These are phyloP conservation scores for Thaumetopoea pityocampa DNA, from an alignment of 1,140 invertebrate species.

Conservation along the genomic window DNA sequence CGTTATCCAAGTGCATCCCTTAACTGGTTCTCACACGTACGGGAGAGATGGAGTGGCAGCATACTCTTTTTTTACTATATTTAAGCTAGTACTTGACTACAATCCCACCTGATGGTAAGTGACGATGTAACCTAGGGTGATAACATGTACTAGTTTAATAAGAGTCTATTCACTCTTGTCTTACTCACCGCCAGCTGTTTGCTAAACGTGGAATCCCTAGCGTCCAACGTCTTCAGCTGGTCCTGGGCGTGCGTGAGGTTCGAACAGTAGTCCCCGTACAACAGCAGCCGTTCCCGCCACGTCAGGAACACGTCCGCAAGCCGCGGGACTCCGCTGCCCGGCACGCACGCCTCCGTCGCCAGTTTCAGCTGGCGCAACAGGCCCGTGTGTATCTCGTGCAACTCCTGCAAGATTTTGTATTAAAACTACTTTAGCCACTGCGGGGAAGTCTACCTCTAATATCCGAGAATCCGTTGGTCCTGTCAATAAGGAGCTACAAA, in stretches of 20 bases:
- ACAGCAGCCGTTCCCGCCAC: slow-evolving; percentile 92
- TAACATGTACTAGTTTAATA: no score
- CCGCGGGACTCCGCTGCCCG: slow-evolving; percentile 52
- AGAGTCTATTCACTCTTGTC: not conserved
- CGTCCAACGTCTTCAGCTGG: slow-evolving; percentile 53
- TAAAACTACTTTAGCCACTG: slow-evolving; percentile 5
- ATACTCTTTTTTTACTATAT: no score
- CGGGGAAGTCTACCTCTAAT: not conserved
- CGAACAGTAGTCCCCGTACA: slow-evolving; percentile 97
- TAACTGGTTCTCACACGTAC: no score
- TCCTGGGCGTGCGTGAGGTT: slow-evolving; percentile 84
- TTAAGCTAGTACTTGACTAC: no score
- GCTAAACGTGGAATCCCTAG: slow-evolving; percentile 49
- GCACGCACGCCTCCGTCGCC: slow-evolving; percentile 77
- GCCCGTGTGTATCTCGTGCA: slow-evolving; percentile 90
- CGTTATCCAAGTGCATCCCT: no score
- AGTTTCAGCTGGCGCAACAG: slow-evolving; percentile 88
- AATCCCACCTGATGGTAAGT: no score
- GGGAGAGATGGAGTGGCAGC: no score
- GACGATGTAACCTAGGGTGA: no score
- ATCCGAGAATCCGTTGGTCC: no score
- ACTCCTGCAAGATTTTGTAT: slow-evolving; percentile 80
- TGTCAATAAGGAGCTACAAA: no score
- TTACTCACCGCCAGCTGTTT: slow-evolving; percentile 49
- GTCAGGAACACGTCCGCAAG: slow-evolving; percentile 89